Evolutionary conservation across 2,888 invertebrate genomes (phyloP).

Genomic region (Yponomeuta plumbellus): DNA sequence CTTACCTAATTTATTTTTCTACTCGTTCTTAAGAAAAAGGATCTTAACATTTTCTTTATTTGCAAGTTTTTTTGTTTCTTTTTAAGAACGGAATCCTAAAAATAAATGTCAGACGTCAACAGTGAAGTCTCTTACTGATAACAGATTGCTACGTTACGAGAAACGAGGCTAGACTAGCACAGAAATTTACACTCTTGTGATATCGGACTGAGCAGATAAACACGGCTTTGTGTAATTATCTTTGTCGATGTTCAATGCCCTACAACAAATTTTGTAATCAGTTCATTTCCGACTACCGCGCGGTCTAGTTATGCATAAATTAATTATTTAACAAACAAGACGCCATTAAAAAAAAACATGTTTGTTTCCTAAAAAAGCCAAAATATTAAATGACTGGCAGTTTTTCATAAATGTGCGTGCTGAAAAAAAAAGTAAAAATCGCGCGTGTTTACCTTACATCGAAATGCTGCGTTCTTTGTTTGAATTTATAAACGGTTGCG

Average conservation of each 20-base stretch:
- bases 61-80: no score
- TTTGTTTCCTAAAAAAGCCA: no score
- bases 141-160: no score
- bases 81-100: no score
- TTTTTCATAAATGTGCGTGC: neutral
- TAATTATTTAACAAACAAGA: neutral
- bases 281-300: neutral
- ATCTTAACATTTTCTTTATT: no score
- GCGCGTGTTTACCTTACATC: neutral
- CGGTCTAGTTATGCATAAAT: neutral
- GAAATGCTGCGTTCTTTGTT: constrained; percentile 39
- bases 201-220: neutral
- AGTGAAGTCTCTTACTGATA: no score
- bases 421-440: neutral
- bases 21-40: no score
- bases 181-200: neutral
- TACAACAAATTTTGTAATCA: neutral
- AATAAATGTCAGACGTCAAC: no score
- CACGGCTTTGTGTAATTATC: neutral
- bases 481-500: constrained; percentile 37
- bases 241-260: neutral
- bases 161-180: neutral
- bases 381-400: neutral
- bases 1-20: no score
- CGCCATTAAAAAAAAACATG: neutral